Conservation (phyloP, 2,113 vertebrate genomes). For the Chionomys nivalis region DNA sequence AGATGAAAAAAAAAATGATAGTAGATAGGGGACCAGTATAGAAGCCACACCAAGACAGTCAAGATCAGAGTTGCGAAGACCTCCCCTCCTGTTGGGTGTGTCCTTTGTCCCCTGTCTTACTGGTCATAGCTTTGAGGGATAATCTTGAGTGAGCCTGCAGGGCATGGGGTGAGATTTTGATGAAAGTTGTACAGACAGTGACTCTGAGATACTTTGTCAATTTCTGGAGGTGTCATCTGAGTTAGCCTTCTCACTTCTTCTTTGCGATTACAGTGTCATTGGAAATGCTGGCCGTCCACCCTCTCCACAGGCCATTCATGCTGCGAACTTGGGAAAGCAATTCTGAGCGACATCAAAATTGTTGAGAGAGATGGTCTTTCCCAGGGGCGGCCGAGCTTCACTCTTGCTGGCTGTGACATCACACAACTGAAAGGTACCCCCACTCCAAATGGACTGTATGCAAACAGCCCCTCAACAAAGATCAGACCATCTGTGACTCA, state of each 20-base stretch:
- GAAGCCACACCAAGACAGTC: not conserved
- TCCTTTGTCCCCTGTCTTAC: not conserved
- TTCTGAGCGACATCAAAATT: not conserved
- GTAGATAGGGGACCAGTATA: accelerated
- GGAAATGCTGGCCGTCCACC: not conserved
- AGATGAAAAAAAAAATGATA: not conserved
- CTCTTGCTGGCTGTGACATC: not conserved
- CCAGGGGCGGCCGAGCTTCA: not conserved
- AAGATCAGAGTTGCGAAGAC: not conserved
- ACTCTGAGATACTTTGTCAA: not conserved
- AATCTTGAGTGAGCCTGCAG: not conserved
- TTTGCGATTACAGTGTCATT: not conserved
- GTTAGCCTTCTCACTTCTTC: not conserved
- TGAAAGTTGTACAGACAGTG: not conserved
- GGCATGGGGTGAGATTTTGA: not conserved
- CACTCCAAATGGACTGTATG: not conserved
- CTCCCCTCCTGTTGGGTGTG: accelerated
- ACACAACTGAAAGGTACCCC: accelerated
- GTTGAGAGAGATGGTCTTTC: not conserved
- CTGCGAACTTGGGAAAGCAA: not conserved
- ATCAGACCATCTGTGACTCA: not conserved
- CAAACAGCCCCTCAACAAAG: too few relatives aligned
- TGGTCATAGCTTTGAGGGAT: not conserved
- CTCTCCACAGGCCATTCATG: not conserved
- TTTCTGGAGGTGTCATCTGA: not conserved